Conservation (phyloP, 2,888 invertebrate genomes). For the Drosophila sordidula region DNA sequence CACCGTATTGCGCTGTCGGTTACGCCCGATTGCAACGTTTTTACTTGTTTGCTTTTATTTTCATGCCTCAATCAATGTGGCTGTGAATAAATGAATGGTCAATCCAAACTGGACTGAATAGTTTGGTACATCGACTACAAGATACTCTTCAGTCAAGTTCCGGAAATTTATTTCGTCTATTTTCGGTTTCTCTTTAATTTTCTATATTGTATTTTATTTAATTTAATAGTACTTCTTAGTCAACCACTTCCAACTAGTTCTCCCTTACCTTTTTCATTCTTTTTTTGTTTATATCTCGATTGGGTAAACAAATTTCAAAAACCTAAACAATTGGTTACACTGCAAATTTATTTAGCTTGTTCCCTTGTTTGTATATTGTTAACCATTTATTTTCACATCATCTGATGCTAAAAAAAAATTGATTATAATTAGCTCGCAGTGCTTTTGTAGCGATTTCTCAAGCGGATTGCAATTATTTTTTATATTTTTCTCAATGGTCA, state of each 20-base stretch:
- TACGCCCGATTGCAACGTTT: too few species aligned
- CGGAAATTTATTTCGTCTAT: not conserved
- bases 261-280: too few species aligned
- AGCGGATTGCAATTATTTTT: slow-evolving; percentile 16
- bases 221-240: not conserved
- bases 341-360: too few species aligned
- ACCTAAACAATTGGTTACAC: too few species aligned
- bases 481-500: slow-evolving; percentile 31
- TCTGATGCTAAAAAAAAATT: not conserved
- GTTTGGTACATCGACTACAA: not conserved
- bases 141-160: not conserved
- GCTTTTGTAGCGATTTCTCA: slow-evolving; percentile 5
- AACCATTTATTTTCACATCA: slow-evolving; percentile 2
- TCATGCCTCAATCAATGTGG: slow-evolving; percentile 20
- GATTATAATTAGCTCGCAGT: slow-evolving; percentile 31
- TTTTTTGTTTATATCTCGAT: too few species aligned
- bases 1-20: too few species aligned
- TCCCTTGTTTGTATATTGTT: too few species aligned
- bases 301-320: too few species aligned
- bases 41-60: too few species aligned
- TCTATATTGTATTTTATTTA: not conserved
- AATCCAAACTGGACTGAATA: not conserved
- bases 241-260: too few species aligned
- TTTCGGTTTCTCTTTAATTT: not conserved
- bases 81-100: slow-evolving; percentile 20